These are phyloP conservation scores for Helostoma temminkii DNA, from an alignment of 2,797 vertebrate species.

Conservation along the genomic window DNA sequence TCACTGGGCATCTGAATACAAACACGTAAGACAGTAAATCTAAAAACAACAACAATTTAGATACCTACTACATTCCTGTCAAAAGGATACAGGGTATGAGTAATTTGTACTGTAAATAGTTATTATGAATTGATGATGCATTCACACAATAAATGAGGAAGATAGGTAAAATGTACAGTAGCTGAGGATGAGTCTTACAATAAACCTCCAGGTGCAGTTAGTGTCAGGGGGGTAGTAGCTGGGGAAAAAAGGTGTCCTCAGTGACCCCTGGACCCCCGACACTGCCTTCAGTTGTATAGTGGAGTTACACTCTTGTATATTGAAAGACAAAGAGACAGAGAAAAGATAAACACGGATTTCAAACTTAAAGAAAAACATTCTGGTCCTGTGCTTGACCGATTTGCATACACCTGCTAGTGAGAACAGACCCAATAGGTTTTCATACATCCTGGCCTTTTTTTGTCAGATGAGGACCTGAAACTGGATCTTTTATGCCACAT, in stretches of 20 bases:
- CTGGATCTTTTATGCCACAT: too few relatives aligned
- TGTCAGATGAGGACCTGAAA: too few relatives aligned
- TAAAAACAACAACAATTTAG: neutral
- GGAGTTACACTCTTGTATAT: conserved; percentile 84
- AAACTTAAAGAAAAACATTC: too few relatives aligned
- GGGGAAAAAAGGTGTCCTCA: conserved; percentile 91
- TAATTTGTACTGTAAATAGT: neutral
- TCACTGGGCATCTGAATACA: conserved; percentile 85
- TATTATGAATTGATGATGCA: too few relatives aligned
- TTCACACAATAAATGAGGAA: accelerated
- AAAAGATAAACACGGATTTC: too few relatives aligned
- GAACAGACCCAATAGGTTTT: too few relatives aligned
- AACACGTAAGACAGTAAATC: neutral
- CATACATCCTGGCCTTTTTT: too few relatives aligned
- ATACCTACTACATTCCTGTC: too few relatives aligned
- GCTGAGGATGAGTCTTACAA: conserved; percentile 77
- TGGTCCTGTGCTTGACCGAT: too few relatives aligned
- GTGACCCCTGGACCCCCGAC: conserved; percentile 85
- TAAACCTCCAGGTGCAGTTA: conserved; percentile 92
- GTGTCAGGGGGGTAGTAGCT: conserved; percentile 94
- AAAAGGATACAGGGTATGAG: too few relatives aligned
- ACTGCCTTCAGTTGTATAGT: conserved; percentile 81
- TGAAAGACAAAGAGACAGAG: neutral
- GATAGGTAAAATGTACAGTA: too few relatives aligned
- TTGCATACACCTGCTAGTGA: too few relatives aligned